These are phyloP conservation scores for Myrmecobius fasciatus DNA, from an alignment of 2,113 vertebrate genomes.

Conservation along the genomic window DNA sequence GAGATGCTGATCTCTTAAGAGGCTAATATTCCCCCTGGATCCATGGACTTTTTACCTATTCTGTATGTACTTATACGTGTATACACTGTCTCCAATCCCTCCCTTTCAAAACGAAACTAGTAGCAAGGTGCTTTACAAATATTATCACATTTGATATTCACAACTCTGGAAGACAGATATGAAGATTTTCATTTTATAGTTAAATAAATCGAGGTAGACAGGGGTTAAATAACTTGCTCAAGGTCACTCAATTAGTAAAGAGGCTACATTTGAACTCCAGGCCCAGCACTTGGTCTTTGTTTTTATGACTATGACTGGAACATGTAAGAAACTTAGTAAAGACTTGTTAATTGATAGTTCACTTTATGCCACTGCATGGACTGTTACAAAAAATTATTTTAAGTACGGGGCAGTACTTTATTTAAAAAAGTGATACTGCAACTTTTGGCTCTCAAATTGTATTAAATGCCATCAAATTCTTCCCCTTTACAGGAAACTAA, in stretches of 20 bases:
- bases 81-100: neutral
- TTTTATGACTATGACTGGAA: neutral
- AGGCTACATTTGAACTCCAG: neutral
- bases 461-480: neutral
- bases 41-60: neutral
- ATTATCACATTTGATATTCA: neutral
- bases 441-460: neutral
- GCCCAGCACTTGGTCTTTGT: neutral
- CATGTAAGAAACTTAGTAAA: neutral
- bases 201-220: neutral
- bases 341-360: neutral
- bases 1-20: neutral
- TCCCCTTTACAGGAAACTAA: neutral
- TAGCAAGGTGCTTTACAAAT: neutral
- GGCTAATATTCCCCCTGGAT: neutral
- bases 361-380: neutral
- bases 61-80: neutral
- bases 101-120: neutral
- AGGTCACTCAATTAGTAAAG: neutral
- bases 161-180: neutral
- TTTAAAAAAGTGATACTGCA: neutral
- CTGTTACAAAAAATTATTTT: neutral
- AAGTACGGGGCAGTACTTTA: neutral
- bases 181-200: neutral
- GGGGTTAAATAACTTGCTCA: neutral